Evolutionary conservation across 2,797 vertebrate species (phyloP).

Genomic region (Coendou prehensilis): DNA sequence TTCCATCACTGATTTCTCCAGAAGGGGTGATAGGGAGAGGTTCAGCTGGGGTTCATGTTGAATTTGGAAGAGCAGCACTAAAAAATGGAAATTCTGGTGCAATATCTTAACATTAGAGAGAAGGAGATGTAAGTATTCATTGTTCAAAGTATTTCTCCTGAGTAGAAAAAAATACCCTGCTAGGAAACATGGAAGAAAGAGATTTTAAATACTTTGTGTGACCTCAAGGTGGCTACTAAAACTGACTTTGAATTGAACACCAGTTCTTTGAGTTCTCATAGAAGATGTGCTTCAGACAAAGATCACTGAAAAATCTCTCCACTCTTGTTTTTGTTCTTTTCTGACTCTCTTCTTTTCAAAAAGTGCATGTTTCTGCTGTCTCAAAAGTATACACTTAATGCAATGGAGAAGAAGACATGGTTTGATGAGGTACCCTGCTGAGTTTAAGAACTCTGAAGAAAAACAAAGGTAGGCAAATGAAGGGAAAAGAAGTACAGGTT

Average conservation of each 20-base stretch:
- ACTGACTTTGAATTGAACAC: not conserved
- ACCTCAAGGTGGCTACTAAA: not conserved
- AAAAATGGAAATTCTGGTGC: not conserved
- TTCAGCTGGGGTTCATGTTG: not conserved
- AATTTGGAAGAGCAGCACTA: not conserved
- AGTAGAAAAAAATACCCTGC: not conserved
- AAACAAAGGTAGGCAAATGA: rapidly evolving
- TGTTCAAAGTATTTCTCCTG: not conserved
- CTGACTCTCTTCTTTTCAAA: not conserved
- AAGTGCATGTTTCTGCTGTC: not conserved
- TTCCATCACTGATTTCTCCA: not conserved
- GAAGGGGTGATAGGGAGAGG: not conserved
- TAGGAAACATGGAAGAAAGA: not conserved
- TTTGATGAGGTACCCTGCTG: not conserved
- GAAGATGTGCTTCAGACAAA: not conserved
- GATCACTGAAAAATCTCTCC: not conserved
- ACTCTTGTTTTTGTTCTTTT: conserved; percentile 8
- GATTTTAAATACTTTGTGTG: not conserved
- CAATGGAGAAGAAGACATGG: not conserved
- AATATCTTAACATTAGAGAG: not conserved
- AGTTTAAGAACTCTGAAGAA: not conserved
- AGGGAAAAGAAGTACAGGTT: rapidly evolving
- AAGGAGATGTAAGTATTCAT: not conserved
- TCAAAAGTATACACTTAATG: not conserved
- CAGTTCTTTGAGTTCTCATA: conserved; percentile 2